Conservation (phyloP, 2,113 vertebrate species). For the Leucopsar rothschildi region DNA sequence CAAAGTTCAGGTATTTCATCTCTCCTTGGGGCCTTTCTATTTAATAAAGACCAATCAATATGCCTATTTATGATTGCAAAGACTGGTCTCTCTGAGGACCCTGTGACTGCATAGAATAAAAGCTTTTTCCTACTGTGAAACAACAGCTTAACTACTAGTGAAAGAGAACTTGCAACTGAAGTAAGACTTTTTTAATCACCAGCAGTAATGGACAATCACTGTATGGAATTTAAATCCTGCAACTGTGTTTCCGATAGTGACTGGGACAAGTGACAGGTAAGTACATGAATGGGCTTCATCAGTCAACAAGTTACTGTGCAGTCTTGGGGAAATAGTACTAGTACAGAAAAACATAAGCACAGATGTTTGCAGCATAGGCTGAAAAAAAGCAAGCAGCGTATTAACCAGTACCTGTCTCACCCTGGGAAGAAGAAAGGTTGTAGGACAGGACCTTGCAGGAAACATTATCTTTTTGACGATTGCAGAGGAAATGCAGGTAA, state of each 20-base stretch:
- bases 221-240: not conserved
- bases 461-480: not conserved
- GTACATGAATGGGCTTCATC: not conserved
- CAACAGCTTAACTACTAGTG: not conserved
- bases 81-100: not conserved
- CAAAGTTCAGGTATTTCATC: not conserved
- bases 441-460: not conserved
- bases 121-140: not conserved
- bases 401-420: not conserved
- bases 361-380: not conserved
- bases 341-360: not conserved
- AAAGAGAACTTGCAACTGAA: not conserved
- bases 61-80: not conserved
- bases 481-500: not conserved
- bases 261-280: not conserved
- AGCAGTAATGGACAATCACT: not conserved
- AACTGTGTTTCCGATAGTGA: not conserved
- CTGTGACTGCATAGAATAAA: not conserved
- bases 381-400: not conserved
- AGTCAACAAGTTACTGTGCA: not conserved
- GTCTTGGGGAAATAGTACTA: not conserved
- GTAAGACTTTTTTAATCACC: not conserved
- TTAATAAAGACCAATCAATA: slow-evolving; percentile 16
- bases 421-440: too few species aligned
- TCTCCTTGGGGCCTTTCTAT: not conserved